Base-by-base conservation (phyloP, 2,888 invertebrate species). In the Altica lythri region DNA sequence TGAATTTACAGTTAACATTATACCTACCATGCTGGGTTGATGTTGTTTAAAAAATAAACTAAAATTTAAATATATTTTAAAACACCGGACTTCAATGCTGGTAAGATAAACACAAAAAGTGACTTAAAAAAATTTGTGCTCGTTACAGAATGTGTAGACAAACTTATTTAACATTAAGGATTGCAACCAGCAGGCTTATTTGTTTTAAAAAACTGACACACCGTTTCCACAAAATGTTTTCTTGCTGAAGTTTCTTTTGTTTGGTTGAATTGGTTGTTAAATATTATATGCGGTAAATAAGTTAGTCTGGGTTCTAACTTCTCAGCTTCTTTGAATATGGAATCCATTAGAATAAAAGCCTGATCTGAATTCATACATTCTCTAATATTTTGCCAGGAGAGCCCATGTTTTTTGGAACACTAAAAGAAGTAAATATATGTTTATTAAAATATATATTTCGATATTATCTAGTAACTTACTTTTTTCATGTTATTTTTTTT, bases 401-500 rank as follows among this genome's bases (percentile, higher is more conserved):
- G 9, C 25, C 55, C 54, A n/a, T n/a, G 34, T 37, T 45, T 44
- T 2, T 34, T 32, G n/a, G 60, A 55, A 47, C 62, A 63, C 62
- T 63, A 38, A 37, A 60, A 62, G 22, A 45, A 27, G 37, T n/a
- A 45, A 9, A 18, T 8, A 38, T 13, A 1, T 25, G 10, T 12
- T 13, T 32, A 2, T 9, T 16, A 22, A 22, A 12, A 40, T 1
- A 10, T 6, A 10, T 4, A 3, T 34, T 1, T 18, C 4, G 17
- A 16, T 18, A 37, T n/a, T 17, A 37, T 18, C 8, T 18, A 16
- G 29, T 25, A n/a, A 44, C 14, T 42, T 54, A 62, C 61, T 44
- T 54, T 56, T 43, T 29, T 44, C 3, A 46, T 56, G 34, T 44
- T 51, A 12, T 18, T 9, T 29, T 52, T 50, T 2, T 38, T 30